Conservation (phyloP, 2,797 vertebrate genomes). For the Carduelis carduelis region DNA sequence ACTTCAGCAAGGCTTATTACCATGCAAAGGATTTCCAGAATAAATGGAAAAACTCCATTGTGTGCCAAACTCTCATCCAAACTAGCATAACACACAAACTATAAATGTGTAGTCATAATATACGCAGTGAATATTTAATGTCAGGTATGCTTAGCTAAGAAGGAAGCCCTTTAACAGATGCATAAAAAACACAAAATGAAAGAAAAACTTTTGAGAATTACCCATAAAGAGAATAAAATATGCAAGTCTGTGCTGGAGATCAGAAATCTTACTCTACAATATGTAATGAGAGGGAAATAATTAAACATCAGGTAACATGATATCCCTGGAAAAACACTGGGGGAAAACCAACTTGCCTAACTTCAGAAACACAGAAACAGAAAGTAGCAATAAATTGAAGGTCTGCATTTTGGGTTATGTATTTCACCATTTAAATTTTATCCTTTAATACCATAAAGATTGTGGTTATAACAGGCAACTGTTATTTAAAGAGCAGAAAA, state of each 20-base stretch:
- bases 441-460: not conserved
- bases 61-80: not conserved
- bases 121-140: not conserved
- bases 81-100: not conserved
- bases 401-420: not conserved
- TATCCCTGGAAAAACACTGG: not conserved
- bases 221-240: not conserved
- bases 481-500: not conserved
- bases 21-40: constrained; percentile 1
- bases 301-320: not conserved
- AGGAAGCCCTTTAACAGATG: not conserved
- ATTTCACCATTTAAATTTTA: not conserved
- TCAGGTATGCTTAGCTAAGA: not conserved
- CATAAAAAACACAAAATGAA: not conserved
- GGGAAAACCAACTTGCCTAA: not conserved
- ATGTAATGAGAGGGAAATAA: not conserved
- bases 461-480: not conserved
- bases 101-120: not conserved
- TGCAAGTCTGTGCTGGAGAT: not conserved
- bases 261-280: not conserved
- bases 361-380: not conserved
- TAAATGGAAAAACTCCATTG: not conserved
- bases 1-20: not conserved
- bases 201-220: not conserved
- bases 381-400: not conserved